Evolutionary conservation across 2,797 vertebrate genomes (phyloP), one percentile per base, ranked within the genome.

Genomic region (Anabas testudineus): DNA sequence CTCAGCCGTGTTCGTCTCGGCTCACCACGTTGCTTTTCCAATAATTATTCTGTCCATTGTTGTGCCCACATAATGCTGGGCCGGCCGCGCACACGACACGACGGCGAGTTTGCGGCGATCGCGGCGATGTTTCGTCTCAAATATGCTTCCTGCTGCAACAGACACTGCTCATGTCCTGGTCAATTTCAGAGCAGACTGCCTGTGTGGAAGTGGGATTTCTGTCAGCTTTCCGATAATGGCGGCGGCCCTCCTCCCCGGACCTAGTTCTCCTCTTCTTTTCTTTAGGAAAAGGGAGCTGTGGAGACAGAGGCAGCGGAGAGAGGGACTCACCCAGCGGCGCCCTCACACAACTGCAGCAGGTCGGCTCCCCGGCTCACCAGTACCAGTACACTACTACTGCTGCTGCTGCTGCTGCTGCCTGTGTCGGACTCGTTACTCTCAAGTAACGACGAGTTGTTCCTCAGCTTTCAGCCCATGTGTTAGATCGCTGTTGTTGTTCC

Each of bases 321-420:
- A 93, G 86, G 85, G 93, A 94, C 93, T 94, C 94, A 94, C 94
- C 95, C 94, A 94, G 94, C 92, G 94, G 95, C 93, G 93, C 92
- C 87, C 88, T 87, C 88, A 91, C 90, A 91, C 92, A 92, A 94
- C 91, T 95, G 93, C 94, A 95, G 89, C 89, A 87, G 89, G 56
- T 81, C 87, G 72, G 34, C 10, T 19, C 68, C 73, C 66, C 61
- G 77, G 51, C 73, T 67, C 74, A 46, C 70, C 59, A 45, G 1
- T 19, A n/a, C 10, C 7, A 16, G 14, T 36, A 34, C 34, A n/a
- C 10, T 7, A 16, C 14, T 36, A 34, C 34, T 36, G 34, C 34
- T 3, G 34, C 34, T 13, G 15, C 15, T 10, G 8, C 42, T 3
- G 3, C 65, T 19, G 26, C 37, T 24, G 69, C 36, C 4, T 63